Conservation (phyloP, 2,888 invertebrate species). For the Volucella zonaria region DNA sequence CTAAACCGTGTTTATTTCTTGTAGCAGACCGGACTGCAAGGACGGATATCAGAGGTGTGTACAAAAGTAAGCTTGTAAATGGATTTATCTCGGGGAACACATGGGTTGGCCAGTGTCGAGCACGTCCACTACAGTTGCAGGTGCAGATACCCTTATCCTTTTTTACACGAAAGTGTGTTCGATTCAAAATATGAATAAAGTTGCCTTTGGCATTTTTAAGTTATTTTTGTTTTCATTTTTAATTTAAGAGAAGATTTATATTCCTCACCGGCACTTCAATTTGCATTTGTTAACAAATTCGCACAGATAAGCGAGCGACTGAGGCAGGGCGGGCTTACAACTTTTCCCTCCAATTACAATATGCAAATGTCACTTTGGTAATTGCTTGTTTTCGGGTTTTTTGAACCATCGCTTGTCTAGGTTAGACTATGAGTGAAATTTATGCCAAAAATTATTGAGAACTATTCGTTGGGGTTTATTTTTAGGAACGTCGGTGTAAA, state of each 20-base stretch:
- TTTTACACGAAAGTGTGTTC: too few species aligned
- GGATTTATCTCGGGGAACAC: too few species aligned
- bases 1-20: too few species aligned
- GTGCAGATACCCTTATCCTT: too few species aligned
- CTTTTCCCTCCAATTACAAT: conserved; percentile 26
- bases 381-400: conserved; percentile 21
- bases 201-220: too few species aligned
- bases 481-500: background rate
- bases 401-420: background rate
- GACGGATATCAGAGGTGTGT: too few species aligned
- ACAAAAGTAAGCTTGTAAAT: too few species aligned
- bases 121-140: too few species aligned
- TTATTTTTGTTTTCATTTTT: background rate
- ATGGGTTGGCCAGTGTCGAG: too few species aligned
- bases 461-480: background rate
- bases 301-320: background rate
- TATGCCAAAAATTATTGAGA: background rate
- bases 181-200: too few species aligned
- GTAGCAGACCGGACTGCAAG: too few species aligned
- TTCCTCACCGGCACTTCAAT: conserved; percentile 14
- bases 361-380: conserved; percentile 22
- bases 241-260: conserved; percentile 3
- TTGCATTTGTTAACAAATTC: conserved; percentile 29
- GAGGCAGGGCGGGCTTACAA: background rate
- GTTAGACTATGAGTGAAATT: conserved; percentile 3